Base-by-base conservation (phyloP, 2,888 invertebrate genomes). In the Alsophila aescularia region DNA sequence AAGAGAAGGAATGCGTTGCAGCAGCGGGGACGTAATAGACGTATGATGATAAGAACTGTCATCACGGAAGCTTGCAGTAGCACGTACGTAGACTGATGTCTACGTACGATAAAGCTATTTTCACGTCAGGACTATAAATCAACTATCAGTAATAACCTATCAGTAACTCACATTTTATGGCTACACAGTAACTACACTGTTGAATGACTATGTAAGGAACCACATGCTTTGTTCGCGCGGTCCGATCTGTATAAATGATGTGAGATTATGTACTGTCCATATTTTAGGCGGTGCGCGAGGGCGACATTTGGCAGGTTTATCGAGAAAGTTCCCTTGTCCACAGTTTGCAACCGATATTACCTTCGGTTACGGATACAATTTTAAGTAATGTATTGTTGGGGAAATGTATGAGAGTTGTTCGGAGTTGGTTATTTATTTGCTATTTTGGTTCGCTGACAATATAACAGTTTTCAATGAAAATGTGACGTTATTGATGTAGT, bases 241-340 rank as follows among this genome's bases (percentile, higher is more conserved):
- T 29, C 10, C 2, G 12, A 8, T 42, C 27, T 35, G 39, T 40
- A 40, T 32, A 34, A 34, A 40, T 10, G 18, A 4, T 21, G 13
- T 14, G 18, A 47, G 51, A 53, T 55, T 48, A 36, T 49, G 35
- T 40, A 52, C 53, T 58, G 60, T 32, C 39, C 21, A 49, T 51
- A 35, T 18, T 43, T 53, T 55, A 55, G 36, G 16, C 59, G 54
- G 64, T 53, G 58, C 58, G 39, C 7, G 24, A 32, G 39, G 55
- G 65, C 65, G 67, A 67, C 67, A 67, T 68, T 73, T 69, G 66
- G 66, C 66, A 70, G 75, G 67, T 74, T 74, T 73, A 75, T 72
- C 67, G 70, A 72, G 66, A 71, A 74, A 73, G 67, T 73, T 73
- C 47, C 68, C 66, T 70, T 63, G 53, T 58, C 63, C 60, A 36